Evolutionary conservation across 2,113 vertebrate species (phyloP).

Genomic region (Pygoscelis antarcticus): DNA sequence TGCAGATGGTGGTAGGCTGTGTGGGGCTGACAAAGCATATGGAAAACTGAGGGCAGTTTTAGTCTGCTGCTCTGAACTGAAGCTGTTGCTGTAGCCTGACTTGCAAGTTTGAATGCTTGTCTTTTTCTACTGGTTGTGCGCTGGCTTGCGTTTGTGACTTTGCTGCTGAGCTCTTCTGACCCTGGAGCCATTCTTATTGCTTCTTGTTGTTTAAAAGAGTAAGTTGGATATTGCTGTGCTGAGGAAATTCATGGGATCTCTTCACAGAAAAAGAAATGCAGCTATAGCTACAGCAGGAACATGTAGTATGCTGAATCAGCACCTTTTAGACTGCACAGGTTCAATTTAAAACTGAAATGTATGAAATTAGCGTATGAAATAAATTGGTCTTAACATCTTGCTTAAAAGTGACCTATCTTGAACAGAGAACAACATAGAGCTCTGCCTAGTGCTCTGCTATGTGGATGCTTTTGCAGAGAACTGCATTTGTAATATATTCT

Average conservation of each 20-base stretch:
- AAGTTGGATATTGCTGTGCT: neutral
- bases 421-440: neutral
- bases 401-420: neutral
- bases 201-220: neutral
- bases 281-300: neutral
- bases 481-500: neutral
- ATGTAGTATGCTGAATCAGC: neutral
- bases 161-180: no score
- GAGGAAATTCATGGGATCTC: neutral
- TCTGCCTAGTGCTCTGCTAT: neutral
- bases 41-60: no score
- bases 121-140: neutral
- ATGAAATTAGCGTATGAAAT: neutral
- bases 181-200: neutral
- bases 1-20: neutral
- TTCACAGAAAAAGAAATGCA: neutral
- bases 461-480: neutral
- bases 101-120: neutral
- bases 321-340: neutral
- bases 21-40: rapidly evolving
- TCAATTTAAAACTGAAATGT: neutral
- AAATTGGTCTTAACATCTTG: neutral
- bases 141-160: neutral
- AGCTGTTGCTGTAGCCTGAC: no score
- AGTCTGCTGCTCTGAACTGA: neutral